phyloP scores from a whole-genome alignment of 2,113 vertebrate species.

The Atherinomorus stipes region DNA sequence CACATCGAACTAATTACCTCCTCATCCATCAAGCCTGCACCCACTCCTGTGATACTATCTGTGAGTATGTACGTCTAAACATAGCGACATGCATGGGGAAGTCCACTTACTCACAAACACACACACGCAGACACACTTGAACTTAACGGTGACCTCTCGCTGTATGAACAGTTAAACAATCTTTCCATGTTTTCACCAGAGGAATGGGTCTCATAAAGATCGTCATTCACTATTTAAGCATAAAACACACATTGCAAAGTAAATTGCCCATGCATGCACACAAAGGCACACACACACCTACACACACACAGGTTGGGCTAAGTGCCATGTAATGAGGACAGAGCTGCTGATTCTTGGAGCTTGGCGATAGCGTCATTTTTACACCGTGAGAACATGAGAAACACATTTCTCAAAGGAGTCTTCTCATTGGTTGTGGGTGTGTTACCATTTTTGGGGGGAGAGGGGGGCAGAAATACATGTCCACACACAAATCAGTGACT shows the following conservation, averaged over 20 bases:
- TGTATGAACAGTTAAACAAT: slow-evolving; percentile 69
- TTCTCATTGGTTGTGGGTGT: slow-evolving; percentile 73
- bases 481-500: slow-evolving; percentile 30
- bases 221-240: slow-evolving; percentile 74
- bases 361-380: slow-evolving; percentile 70
- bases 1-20: neutral
- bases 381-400: slow-evolving; percentile 79
- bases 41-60: slow-evolving; percentile 51
- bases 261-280: slow-evolving; percentile 44
- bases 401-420: slow-evolving; percentile 79
- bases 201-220: slow-evolving; percentile 72
- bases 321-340: slow-evolving; percentile 58
- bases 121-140: slow-evolving; percentile 54
- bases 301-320: slow-evolving; percentile 27
- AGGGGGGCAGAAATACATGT: slow-evolving; percentile 28
- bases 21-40: slow-evolving; percentile 33
- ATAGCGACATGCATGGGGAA: slow-evolving; percentile 49
- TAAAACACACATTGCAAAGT: slow-evolving; percentile 47
- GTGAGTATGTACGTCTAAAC: slow-evolving; percentile 56
- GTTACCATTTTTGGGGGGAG: slow-evolving; percentile 65
- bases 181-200: slow-evolving; percentile 72
- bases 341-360: slow-evolving; percentile 68
- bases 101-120: slow-evolving; percentile 15
- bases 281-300: slow-evolving; percentile 21
- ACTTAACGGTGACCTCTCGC: slow-evolving; percentile 62